Evolutionary conservation across 2,888 invertebrate genomes (phyloP).

Genomic region (Xestia rhomboidea): DNA sequence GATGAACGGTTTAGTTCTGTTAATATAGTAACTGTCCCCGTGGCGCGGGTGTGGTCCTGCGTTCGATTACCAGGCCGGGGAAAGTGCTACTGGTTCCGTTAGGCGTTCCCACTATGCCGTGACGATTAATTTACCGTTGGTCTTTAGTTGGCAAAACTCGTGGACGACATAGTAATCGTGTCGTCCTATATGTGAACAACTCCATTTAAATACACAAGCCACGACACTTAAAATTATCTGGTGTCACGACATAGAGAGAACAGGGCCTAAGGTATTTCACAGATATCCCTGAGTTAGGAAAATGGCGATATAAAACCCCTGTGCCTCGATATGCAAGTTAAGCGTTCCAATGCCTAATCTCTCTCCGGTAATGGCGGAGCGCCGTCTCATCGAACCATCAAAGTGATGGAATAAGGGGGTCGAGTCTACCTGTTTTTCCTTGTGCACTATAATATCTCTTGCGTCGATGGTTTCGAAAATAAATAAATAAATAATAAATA

Average conservation of each 20-base stretch:
- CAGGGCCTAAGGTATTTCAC: no score
- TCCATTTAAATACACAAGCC: no score
- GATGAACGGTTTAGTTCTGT: neutral
- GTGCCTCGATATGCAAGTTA: neutral
- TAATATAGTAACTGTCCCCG: neutral
- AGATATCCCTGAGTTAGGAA: neutral
- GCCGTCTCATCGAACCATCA: neutral
- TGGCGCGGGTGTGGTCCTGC: neutral
- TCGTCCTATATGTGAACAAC: no score
- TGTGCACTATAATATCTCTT: neutral
- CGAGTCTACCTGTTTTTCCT: neutral
- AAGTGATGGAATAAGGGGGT: neutral
- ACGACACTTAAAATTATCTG: no score
- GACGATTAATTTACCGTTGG: no score
- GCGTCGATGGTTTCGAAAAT: neutral
- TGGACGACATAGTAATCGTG: no score
- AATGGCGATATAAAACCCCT: neutral
- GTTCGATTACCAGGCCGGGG: neutral
- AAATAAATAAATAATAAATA: no score
- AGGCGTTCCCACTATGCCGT: no score
- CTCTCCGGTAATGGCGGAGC: neutral
- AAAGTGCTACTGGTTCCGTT: neutral
- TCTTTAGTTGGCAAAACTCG: no score
- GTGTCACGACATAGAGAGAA: no score
- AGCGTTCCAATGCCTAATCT: neutral